Conservation (phyloP, 92 coral and sea anemone genomes). For the Blastomussa wellsi region DNA sequence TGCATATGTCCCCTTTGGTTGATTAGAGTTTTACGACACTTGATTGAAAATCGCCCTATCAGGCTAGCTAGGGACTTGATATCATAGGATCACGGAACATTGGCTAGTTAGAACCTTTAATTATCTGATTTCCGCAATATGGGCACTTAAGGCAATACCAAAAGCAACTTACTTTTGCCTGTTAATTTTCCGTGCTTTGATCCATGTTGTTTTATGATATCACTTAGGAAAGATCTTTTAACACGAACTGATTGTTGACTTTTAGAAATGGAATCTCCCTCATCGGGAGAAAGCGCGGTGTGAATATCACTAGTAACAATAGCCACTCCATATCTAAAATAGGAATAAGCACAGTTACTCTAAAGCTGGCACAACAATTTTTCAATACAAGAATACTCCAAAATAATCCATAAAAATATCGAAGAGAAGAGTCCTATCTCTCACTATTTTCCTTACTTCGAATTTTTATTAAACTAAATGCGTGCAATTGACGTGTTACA, state of each 20-base stretch:
- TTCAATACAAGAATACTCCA: neutral
- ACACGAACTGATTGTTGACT: constrained; percentile 33
- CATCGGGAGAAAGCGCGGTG: constrained; percentile 5
- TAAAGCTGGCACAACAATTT: neutral
- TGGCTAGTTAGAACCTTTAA: neutral
- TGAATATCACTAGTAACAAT: constrained; percentile 41
- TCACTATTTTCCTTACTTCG: neutral
- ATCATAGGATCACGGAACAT: neutral
- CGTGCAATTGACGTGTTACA: neutral
- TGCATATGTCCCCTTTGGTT: too few species aligned
- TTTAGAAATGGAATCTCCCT: constrained; percentile 10
- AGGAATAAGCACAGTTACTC: neutral
- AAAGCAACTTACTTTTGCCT: neutral
- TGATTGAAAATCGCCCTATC: too few species aligned
- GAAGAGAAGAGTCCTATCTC: too few species aligned
- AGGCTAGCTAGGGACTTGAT: neutral
- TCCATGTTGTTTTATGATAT: neutral
- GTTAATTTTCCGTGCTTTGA: neutral
- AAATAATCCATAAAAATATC: too few species aligned
- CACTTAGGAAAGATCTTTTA: constrained; percentile 14
- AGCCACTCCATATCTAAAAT: constrained; percentile 34
- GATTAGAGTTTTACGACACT: too few species aligned
- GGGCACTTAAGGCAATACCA: neutral
- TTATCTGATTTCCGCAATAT: neutral
- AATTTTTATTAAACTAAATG: neutral